Evolutionary conservation across 2,113 vertebrate species (phyloP), one percentile per base, ranked within the genome.

Genomic region (Xenus cinereus): DNA sequence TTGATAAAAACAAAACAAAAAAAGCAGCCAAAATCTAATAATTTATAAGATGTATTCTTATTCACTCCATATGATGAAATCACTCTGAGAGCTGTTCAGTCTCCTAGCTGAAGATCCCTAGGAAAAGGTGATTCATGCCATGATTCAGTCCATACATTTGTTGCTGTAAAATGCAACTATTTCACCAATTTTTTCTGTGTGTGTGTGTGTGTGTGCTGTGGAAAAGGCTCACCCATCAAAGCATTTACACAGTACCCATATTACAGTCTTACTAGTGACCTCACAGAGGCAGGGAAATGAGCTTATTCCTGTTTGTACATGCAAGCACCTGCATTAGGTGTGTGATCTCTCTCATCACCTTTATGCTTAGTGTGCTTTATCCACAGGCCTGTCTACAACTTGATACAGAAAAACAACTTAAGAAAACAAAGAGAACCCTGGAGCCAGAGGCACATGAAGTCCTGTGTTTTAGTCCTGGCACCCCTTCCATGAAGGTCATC

Each of bases 1-100:
- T 77, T 73, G 50, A 69, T 80, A 51, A 59, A 93, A 92, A 95
- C 9, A 76, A 87, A 87, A 60, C 43, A 72, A 45, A 82, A 82
- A 72, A 60, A 66, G 9, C 45, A 62, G 28, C 27, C 45, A 76
- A 74, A 74, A 32, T 46, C 48, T 72, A 56, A 51, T 66, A 30
- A 67, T 53, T 86, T 66, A 17, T 63, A 57, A 66, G 18, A 66
- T 32, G 4, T 72, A n/a, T 76, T 63, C 50, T 80, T 76, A 57
- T 57, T 93, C 39, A 46, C 5, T 68, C 8, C 6, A 7, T 17
- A n/a, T 7, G 7, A 66, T 60, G 51, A 87, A 28, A 81, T 91
- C 45, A 84, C 60, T 64, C 23, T 33, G 26, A 68, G 15, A 80
- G 28, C 16, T 64, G 19, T 72, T 91, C 50, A 57, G 37, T 59